These are phyloP conservation scores for Lycodopsis pacificus DNA, from an alignment of 2,797 vertebrate genomes.

Conservation along the genomic window DNA sequence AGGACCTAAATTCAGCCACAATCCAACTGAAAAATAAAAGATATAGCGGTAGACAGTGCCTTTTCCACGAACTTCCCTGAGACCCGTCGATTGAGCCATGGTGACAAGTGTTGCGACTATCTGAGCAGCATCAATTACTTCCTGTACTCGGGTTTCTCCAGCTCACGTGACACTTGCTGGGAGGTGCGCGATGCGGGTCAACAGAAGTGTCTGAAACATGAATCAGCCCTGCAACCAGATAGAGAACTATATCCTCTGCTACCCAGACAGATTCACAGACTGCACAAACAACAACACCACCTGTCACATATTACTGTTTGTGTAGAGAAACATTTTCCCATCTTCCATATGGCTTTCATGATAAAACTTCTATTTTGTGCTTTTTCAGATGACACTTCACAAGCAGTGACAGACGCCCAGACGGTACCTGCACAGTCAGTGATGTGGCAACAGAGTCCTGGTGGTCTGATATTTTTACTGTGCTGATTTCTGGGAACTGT, in stretches of 20 bases:
- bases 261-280: not conserved
- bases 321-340: not conserved
- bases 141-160: slow-evolving; percentile 21
- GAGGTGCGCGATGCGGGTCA: slow-evolving; percentile 21
- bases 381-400: not conserved
- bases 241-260: not conserved
- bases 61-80: not conserved
- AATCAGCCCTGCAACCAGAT: slow-evolving; percentile 12
- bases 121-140: slow-evolving; percentile 23
- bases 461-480: slow-evolving; percentile 59
- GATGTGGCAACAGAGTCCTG: slow-evolving; percentile 66
- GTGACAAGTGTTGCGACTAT: not conserved
- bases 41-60: not conserved
- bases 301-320: not conserved
- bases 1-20: not conserved
- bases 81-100: not conserved
- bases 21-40: not conserved
- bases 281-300: not conserved
- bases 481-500: slow-evolving; percentile 57
- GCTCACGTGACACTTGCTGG: slow-evolving; percentile 10
- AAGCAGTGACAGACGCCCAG: not conserved
- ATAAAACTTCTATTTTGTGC: not conserved
- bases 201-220: slow-evolving; percentile 1
- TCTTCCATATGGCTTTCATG: not conserved
- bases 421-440: slow-evolving; percentile 32